Conservation (phyloP, 2,797 vertebrate species). For the Podarcis siculus region DNA sequence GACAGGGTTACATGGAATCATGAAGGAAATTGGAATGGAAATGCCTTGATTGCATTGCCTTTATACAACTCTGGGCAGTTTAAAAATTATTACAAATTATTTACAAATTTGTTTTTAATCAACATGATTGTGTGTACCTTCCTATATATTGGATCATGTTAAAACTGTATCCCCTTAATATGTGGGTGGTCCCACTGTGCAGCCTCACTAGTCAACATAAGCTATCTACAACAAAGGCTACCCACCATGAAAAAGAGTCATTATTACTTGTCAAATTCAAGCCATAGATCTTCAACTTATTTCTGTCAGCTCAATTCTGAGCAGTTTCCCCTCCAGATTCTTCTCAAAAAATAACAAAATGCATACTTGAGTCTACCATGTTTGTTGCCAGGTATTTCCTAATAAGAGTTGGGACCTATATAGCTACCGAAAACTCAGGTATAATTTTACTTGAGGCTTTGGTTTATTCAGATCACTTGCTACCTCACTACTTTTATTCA, state of each 20-base stretch:
- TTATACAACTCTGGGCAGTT: too few relatives aligned
- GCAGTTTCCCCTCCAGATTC: neutral
- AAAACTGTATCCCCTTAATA: neutral
- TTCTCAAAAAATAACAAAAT: slow-evolving; percentile 37
- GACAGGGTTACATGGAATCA: neutral
- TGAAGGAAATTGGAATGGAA: neutral
- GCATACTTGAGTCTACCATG: slow-evolving; percentile 25
- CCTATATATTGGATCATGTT: neutral
- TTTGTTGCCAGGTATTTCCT: slow-evolving; percentile 31
- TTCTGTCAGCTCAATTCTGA: slow-evolving; percentile 12
- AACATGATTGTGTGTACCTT: neutral
- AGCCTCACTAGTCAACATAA: too few relatives aligned
- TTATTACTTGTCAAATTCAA: slow-evolving; percentile 28
- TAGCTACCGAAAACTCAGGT: slow-evolving; percentile 41
- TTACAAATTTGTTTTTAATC: neutral
- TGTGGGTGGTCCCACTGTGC: neutral
- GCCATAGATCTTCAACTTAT: neutral
- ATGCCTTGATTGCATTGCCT: too few relatives aligned
- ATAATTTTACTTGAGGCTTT: slow-evolving; percentile 56
- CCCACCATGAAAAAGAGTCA: neutral
- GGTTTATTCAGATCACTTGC: slow-evolving; percentile 19
- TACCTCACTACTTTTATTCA: neutral
- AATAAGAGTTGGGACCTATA: slow-evolving; percentile 27
- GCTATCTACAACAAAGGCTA: too few relatives aligned
- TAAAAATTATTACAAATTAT: too few relatives aligned